Conservation (phyloP, 2,113 vertebrate genomes). For the Carassius auratus region DNA sequence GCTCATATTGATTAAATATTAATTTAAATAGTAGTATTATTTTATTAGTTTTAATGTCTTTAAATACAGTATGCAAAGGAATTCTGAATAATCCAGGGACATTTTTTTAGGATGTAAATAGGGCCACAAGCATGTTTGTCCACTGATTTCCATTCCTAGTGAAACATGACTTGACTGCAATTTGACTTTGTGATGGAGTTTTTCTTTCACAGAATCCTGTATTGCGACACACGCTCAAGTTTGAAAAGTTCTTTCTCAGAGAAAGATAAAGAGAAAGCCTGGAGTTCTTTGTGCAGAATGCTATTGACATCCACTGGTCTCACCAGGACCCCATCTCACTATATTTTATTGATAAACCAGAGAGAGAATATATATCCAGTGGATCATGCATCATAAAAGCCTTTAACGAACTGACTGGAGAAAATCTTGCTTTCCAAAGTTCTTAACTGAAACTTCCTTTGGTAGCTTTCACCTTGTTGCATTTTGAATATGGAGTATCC, state of each 20-base stretch:
- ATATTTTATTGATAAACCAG: constrained; percentile 23
- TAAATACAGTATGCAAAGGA: background rate
- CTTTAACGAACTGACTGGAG: background rate
- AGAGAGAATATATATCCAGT: background rate
- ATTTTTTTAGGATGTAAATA: background rate
- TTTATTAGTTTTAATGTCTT: background rate
- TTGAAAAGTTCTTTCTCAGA: background rate
- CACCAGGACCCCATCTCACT: background rate
- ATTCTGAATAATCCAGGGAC: background rate
- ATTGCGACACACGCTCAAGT: background rate
- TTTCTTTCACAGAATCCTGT: background rate
- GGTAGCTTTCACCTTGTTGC: background rate
- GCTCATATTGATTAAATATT: background rate
- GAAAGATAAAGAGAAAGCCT: background rate
- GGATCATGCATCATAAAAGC: constrained; percentile 13
- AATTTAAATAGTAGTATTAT: background rate
- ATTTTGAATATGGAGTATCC: background rate
- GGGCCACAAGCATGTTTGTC: background rate
- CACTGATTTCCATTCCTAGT: background rate
- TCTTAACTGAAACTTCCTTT: background rate
- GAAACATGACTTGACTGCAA: background rate
- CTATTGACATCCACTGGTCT: background rate
- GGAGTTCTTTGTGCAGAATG: background rate
- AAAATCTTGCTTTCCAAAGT: background rate
- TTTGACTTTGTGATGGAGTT: background rate